Conservation (phyloP, 2,888 invertebrate genomes). For the Calliphora vomitoria region DNA sequence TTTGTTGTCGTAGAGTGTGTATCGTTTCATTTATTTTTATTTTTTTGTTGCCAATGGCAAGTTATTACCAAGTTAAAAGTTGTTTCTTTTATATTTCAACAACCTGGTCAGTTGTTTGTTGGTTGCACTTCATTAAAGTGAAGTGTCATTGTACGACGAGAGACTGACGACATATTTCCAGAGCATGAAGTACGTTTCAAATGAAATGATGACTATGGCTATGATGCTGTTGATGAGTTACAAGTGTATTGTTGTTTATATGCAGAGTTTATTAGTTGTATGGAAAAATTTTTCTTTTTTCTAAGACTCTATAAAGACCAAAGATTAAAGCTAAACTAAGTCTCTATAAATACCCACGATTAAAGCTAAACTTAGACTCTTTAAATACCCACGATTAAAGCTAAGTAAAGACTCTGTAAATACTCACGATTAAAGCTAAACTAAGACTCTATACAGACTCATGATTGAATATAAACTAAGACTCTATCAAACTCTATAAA, state of each 20-base stretch:
- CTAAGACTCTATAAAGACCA: too few species aligned
- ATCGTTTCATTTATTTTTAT: neutral
- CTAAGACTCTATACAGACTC: too few species aligned
- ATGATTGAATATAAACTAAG: too few species aligned
- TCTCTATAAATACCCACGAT: too few species aligned
- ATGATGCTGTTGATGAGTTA: neutral
- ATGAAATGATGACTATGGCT: neutral
- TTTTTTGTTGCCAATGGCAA: constrained; percentile 46
- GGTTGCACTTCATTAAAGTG: constrained; percentile 45
- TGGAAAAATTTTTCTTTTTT: neutral
- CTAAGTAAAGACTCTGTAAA: too few species aligned
- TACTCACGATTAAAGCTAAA: too few species aligned
- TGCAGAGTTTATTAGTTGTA: neutral
- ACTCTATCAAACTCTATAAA: too few species aligned
- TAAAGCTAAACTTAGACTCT: too few species aligned
- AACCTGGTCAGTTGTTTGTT: constrained; percentile 41
- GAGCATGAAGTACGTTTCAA: constrained; percentile 20
- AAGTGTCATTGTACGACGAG: constrained; percentile 42
- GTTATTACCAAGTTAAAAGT: constrained; percentile 40
- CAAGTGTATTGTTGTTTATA: neutral
- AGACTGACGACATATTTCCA: constrained; percentile 16
- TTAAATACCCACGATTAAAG: too few species aligned
- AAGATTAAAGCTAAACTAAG: too few species aligned
- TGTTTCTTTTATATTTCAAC: constrained; percentile 32
- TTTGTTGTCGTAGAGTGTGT: neutral